These are phyloP conservation scores for Tauraco hartlaubi DNA, from an alignment of 2,797 vertebrate species.

Conservation along the genomic window DNA sequence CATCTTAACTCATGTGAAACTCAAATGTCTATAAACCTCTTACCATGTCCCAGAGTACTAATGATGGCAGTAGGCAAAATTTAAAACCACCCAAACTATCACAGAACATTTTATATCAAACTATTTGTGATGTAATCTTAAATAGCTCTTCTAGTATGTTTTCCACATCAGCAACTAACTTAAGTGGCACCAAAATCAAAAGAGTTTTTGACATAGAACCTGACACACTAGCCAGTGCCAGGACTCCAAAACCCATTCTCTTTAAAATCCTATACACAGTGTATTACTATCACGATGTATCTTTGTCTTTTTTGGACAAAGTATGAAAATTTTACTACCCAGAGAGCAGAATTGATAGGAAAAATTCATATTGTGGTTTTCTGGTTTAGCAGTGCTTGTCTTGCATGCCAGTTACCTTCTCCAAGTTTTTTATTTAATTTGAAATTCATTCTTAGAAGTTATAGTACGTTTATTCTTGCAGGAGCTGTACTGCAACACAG, in stretches of 20 bases:
- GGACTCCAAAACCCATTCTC: neutral
- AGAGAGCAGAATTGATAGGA: neutral
- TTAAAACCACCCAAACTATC: slow-evolving; percentile 1
- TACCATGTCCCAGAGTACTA: neutral
- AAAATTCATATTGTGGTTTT: neutral
- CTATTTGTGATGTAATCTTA: neutral
- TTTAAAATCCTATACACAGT: neutral
- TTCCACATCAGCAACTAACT: neutral
- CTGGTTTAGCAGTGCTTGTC: neutral
- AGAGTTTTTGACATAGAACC: neutral
- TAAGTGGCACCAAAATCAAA: neutral
- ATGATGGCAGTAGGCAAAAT: neutral
- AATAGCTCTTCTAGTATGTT: neutral
- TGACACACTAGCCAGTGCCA: neutral
- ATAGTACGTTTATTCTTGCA: neutral
- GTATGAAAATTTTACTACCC: neutral
- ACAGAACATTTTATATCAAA: neutral
- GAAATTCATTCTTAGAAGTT: neutral
- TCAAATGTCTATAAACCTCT: slow-evolving; percentile 30
- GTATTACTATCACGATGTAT: neutral
- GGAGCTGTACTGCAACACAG: neutral
- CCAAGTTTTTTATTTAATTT: neutral
- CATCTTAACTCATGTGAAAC: slow-evolving; percentile 27
- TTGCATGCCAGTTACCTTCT: neutral
- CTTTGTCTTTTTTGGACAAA: neutral